Evolutionary conservation across 2,888 invertebrate genomes (phyloP).

Genomic region (Harpalus rubripes): DNA sequence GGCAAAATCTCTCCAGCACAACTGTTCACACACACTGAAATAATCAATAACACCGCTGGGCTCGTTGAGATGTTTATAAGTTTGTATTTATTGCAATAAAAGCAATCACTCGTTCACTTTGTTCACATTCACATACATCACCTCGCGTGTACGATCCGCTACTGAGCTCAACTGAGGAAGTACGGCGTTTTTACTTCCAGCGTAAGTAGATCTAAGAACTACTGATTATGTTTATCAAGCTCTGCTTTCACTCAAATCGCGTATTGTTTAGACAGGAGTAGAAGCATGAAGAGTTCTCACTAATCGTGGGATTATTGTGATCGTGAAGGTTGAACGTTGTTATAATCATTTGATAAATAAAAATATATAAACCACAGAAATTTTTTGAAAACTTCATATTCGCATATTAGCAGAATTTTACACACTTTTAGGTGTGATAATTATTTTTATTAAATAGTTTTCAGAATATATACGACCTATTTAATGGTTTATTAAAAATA

Average conservation of each 20-base stretch:
- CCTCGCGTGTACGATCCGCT: constrained; percentile 51
- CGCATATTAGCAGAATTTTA: too few relatives aligned
- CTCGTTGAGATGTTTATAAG: constrained; percentile 19
- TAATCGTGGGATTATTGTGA: neutral
- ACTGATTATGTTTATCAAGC: constrained; percentile 59
- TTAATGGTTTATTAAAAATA: too few relatives aligned
- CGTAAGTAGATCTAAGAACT: constrained; percentile 57
- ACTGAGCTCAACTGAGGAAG: constrained; percentile 55
- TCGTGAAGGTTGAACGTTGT: neutral
- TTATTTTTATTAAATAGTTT: too few relatives aligned
- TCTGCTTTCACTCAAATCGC: constrained; percentile 54
- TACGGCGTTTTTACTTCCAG: constrained; percentile 61
- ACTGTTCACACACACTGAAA: constrained; percentile 41
- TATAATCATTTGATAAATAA: too few relatives aligned
- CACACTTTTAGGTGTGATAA: too few relatives aligned
- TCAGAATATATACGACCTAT: too few relatives aligned
- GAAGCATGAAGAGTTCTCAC: neutral
- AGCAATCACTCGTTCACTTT: constrained; percentile 40
- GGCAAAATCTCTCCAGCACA: constrained; percentile 26
- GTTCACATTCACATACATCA: constrained; percentile 50
- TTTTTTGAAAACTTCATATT: too few relatives aligned
- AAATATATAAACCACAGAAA: too few relatives aligned
- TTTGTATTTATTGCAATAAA: constrained; percentile 36
- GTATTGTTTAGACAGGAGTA: neutral
- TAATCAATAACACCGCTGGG: constrained; percentile 33